These are phyloP conservation scores for Anagrus nilaparvatae DNA, from an alignment of 1,140 invertebrate genomes.

Conservation along the genomic window DNA sequence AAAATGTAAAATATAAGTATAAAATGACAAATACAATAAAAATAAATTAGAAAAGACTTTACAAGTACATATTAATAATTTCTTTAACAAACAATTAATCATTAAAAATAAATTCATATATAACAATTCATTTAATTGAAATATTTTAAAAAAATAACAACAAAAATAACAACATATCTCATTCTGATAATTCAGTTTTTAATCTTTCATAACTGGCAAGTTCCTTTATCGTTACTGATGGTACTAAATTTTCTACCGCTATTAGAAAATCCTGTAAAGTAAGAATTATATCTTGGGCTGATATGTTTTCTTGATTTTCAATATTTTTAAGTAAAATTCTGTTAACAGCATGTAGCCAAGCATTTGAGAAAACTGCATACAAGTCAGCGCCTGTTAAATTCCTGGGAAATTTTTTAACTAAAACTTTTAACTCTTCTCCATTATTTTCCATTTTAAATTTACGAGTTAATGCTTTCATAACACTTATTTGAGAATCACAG, in stretches of 20 bases:
- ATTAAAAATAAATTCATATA: too few relatives aligned
- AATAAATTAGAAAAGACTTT: too few relatives aligned
- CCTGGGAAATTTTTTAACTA: conserved; percentile 50
- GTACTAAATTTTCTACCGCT: conserved; percentile 43
- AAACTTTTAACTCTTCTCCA: conserved; percentile 40
- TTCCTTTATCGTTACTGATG: conserved; percentile 49
- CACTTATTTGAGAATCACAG: conserved; percentile 51
- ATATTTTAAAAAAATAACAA: too few relatives aligned
- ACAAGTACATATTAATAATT: too few relatives aligned
- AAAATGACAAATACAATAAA: too few relatives aligned
- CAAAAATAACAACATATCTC: too few relatives aligned
- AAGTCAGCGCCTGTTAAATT: conserved; percentile 77
- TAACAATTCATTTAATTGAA: too few relatives aligned
- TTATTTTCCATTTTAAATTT: conserved; percentile 40
- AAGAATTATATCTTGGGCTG: conserved; percentile 39
- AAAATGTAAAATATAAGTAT: too few relatives aligned
- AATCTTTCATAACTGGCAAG: conserved; percentile 47
- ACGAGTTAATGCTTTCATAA: conserved; percentile 60
- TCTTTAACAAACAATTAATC: too few relatives aligned
- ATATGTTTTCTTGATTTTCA: conserved; percentile 15
- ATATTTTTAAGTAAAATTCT: conserved; percentile 43
- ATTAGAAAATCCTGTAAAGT: conserved; percentile 44
- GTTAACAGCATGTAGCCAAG: conserved; percentile 59
- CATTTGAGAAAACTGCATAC: conserved; percentile 67
- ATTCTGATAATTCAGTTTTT: conserved; percentile 28